These are phyloP conservation scores for Spheniscus mendiculus DNA, from an alignment of 2,113 vertebrate genomes.

Conservation along the genomic window DNA sequence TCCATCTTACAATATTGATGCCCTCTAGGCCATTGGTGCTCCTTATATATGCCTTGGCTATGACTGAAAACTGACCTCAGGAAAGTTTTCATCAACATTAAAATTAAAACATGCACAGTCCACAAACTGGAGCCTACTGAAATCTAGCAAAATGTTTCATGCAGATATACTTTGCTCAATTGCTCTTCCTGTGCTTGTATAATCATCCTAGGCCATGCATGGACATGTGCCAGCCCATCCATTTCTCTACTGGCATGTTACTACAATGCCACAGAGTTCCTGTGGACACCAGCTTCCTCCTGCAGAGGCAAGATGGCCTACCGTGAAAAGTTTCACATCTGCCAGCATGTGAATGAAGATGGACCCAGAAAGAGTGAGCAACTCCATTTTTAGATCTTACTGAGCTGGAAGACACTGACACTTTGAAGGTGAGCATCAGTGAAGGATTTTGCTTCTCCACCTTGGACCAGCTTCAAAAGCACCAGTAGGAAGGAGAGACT, in stretches of 20 bases:
- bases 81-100: not conserved
- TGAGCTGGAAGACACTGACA: slow-evolving; percentile 68
- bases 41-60: not conserved
- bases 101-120: not conserved
- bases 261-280: slow-evolving; percentile 66
- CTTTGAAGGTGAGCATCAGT: slow-evolving; percentile 73
- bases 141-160: not conserved
- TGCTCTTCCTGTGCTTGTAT: not conserved
- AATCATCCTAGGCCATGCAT: slow-evolving; percentile 31
- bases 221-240: slow-evolving; percentile 77
- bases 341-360: slow-evolving; percentile 77
- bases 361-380: slow-evolving; percentile 80
- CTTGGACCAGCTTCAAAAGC: not conserved
- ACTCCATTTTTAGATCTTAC: slow-evolving; percentile 72
- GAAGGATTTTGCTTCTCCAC: not conserved
- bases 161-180: not conserved
- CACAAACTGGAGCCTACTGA: not conserved
- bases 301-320: slow-evolving; percentile 75
- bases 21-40: not conserved
- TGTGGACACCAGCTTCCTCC: slow-evolving; percentile 66
- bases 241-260: slow-evolving; percentile 62
- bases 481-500: not conserved
- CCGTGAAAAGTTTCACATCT: slow-evolving; percentile 80
- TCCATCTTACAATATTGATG: not conserved
- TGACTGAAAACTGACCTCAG: not conserved